Evolutionary conservation across 1,140 invertebrate species (phyloP).

Genomic region (Tetragonula clypearis): DNA sequence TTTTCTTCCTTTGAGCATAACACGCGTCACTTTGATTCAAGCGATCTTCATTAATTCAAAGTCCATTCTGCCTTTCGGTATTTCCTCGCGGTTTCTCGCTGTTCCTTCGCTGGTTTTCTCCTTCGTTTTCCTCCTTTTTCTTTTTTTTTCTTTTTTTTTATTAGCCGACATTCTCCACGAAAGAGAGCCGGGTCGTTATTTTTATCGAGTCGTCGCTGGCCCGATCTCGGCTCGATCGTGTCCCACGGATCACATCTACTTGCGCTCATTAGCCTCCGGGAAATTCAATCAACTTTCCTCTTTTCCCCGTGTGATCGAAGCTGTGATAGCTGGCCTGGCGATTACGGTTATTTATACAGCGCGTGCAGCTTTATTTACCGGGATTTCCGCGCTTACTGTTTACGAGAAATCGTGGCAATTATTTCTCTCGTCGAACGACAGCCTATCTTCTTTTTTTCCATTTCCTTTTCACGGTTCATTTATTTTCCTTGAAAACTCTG

Average conservation of each 20-base stretch:
- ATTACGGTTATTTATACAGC: slow-evolving; percentile 9
- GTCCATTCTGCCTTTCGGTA: neutral
- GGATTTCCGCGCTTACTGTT: too few species aligned
- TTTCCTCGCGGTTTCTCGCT: neutral
- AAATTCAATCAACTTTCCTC: slow-evolving; percentile 17
- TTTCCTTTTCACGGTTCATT: too few species aligned
- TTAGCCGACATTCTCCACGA: slow-evolving; percentile 18
- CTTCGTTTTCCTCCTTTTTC: neutral
- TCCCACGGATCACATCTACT: slow-evolving; percentile 21
- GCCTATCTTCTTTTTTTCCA: too few species aligned
- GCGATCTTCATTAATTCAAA: slow-evolving; percentile 49
- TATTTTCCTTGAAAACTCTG: too few species aligned
- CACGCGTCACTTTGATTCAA: slow-evolving; percentile 30
- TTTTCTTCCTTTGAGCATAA: neutral
- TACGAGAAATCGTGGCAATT: too few species aligned
- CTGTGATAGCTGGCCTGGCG: neutral
- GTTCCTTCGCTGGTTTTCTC: neutral
- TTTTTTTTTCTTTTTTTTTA: slow-evolving; percentile 16
- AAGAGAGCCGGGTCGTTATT: slow-evolving; percentile 24
- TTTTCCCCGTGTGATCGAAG: neutral
- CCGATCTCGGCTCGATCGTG: neutral
- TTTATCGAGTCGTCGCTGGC: slow-evolving; percentile 25
- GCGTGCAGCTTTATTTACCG: slow-evolving; percentile 6
- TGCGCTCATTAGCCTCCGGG: slow-evolving; percentile 25
- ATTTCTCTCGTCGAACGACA: too few species aligned